Percentiles rank a stretch among this genome's conserved stretches.
phyloP scores from a whole-genome alignment of 2,797 vertebrate genomes.

The Gallinago nigripennis region DNA sequence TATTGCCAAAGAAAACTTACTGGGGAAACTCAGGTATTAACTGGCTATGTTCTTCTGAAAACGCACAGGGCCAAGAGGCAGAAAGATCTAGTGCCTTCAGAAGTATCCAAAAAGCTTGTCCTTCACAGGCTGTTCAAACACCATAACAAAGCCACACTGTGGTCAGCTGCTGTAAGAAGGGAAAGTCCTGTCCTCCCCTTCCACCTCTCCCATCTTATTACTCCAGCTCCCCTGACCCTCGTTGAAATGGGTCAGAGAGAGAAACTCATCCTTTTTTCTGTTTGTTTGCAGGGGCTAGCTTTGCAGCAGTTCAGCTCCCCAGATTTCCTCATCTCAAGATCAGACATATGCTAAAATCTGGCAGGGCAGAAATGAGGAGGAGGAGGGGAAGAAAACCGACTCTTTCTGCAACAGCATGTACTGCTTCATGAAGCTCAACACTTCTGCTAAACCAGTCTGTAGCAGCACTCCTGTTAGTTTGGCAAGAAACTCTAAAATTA shows the following conservation, averaged over 20 bases:
- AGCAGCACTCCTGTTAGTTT: neutral
- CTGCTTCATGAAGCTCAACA: neutral
- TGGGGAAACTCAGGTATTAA: neutral
- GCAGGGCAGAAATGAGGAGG: neutral
- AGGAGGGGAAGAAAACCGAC: neutral
- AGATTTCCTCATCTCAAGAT: neutral
- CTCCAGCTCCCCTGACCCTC: neutral
- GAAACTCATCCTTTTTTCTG: neutral
- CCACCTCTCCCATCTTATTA: neutral
- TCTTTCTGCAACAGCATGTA: neutral
- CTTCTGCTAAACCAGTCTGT: neutral
- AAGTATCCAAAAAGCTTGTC: neutral
- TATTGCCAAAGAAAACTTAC: neutral
- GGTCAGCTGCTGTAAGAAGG: neutral
- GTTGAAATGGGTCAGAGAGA: fast-evolving
- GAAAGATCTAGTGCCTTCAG: neutral
- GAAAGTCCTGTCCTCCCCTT: neutral
- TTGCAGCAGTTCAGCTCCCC: neutral
- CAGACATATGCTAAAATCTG: conserved; percentile 22
- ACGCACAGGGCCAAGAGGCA: neutral
- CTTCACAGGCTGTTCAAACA: neutral
- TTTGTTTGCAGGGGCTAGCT: neutral
- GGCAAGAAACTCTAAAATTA: neutral
- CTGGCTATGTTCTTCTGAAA: neutral
- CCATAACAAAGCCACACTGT: neutral